Evolutionary conservation across 2,113 vertebrate species (phyloP).

Genomic region (Isichthys henryi): DNA sequence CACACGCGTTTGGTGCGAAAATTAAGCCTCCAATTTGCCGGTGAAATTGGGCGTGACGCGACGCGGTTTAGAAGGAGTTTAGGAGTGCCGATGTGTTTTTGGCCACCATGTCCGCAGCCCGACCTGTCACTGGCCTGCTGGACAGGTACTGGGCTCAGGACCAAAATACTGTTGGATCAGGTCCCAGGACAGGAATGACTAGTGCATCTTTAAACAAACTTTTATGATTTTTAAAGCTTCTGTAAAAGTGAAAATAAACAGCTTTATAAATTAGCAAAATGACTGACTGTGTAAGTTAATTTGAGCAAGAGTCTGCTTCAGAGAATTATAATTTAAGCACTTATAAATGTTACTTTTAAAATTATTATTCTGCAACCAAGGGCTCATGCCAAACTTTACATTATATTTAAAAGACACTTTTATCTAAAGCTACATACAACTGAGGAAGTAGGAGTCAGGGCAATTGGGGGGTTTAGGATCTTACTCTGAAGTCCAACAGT

Average conservation of each 20-base stretch:
- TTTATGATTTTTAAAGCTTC: background rate
- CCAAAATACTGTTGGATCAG: background rate
- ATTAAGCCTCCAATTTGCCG: constrained; percentile 10
- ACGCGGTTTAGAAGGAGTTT: background rate
- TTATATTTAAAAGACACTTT: background rate
- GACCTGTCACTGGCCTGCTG: background rate
- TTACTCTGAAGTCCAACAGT: background rate
- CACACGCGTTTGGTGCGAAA: background rate
- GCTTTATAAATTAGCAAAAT: background rate
- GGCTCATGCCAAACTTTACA: background rate
- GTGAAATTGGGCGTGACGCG: constrained; percentile 10
- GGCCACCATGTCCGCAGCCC: background rate
- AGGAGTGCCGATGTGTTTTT: background rate
- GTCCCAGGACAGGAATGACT: background rate
- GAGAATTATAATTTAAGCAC: background rate
- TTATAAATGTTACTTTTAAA: background rate
- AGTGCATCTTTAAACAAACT: background rate
- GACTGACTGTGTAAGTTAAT: background rate
- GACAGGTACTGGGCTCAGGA: background rate
- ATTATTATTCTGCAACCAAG: background rate
- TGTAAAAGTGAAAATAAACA: background rate
- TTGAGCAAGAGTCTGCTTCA: background rate
- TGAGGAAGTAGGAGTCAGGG: background rate
- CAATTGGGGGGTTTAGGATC: background rate
- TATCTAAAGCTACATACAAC: background rate